Percentiles rank a stretch among this genome's conserved stretches.
These are phyloP conservation scores for Cephalopterus ornatus DNA, from an alignment of 2,113 vertebrate species.

Conservation along the genomic window DNA sequence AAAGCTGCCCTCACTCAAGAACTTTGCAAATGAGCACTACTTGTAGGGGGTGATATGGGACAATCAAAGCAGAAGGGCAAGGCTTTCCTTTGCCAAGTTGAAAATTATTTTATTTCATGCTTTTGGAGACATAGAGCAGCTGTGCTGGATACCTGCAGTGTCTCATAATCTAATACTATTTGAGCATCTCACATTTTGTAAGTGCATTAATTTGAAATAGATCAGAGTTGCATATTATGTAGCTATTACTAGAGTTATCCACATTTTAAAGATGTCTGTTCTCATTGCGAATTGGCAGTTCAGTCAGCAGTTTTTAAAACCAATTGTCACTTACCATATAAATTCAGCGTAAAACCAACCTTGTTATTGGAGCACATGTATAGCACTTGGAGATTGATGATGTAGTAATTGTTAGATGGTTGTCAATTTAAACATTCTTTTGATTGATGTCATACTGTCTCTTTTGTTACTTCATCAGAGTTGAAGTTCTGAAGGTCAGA, in stretches of 20 bases:
- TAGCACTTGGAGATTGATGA: background rate
- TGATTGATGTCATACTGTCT: background rate
- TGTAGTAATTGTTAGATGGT: background rate
- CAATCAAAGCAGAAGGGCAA: background rate
- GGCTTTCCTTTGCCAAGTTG: background rate
- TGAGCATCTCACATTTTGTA: background rate
- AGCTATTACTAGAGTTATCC: background rate
- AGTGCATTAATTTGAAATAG: background rate
- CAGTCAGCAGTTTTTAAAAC: slow-evolving; percentile 7
- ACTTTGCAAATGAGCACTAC: background rate
- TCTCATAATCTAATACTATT: background rate
- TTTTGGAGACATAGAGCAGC: background rate
- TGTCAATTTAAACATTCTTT: background rate
- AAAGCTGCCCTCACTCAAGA: background rate
- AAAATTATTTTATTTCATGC: background rate
- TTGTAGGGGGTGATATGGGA: rapidly evolving
- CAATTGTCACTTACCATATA: background rate
- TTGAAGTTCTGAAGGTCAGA: slow-evolving; percentile 2
- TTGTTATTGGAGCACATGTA: background rate
- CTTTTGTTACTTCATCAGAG: background rate
- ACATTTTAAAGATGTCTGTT: background rate
- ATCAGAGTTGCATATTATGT: background rate
- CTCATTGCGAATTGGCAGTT: background rate
- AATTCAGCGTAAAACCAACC: slow-evolving; percentile 3
- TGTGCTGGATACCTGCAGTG: background rate